Conservation (phyloP, 2,888 invertebrate species). For the Scotopteryx bipunctaria region DNA sequence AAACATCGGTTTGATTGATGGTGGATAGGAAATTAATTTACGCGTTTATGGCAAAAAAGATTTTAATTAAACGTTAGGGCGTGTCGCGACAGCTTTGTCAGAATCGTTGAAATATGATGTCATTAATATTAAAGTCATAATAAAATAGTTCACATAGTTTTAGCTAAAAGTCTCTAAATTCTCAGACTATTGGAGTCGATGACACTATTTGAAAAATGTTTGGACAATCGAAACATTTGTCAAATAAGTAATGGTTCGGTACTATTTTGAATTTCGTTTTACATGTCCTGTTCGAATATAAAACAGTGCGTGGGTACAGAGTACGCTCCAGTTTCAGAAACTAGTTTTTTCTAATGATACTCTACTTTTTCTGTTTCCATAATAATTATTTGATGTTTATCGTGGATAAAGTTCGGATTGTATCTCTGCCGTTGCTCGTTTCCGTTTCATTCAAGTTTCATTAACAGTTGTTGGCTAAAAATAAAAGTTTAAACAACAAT, state of each 20-base stretch:
- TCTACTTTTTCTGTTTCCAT: constrained; percentile 11
- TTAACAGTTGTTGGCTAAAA: constrained; percentile 4
- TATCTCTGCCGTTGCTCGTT: constrained; percentile 7
- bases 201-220: constrained; percentile 29
- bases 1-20: constrained; percentile 12
- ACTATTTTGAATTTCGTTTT: constrained; percentile 2
- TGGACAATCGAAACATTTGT: constrained; percentile 18
- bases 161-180: too few species aligned
- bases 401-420: background rate
- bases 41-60: constrained; percentile 2
- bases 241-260: constrained; percentile 2
- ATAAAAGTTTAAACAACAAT: constrained; percentile 29
- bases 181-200: constrained; percentile 27
- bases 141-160: too few species aligned
- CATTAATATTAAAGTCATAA: constrained; percentile 30
- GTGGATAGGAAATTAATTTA: constrained; percentile 8
- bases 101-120: constrained; percentile 25
- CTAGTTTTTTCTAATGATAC: constrained; percentile 8
- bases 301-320: constrained; percentile 17
- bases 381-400: constrained; percentile 13
- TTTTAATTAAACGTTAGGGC: constrained; percentile 4
- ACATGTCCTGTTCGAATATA: constrained; percentile 5
- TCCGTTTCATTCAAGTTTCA: constrained; percentile 4
- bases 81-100: constrained; percentile 28
- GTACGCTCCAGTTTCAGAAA: constrained; percentile 3